Base-by-base conservation (phyloP, 2,888 invertebrate species). In the Amphiduros pacificus region DNA sequence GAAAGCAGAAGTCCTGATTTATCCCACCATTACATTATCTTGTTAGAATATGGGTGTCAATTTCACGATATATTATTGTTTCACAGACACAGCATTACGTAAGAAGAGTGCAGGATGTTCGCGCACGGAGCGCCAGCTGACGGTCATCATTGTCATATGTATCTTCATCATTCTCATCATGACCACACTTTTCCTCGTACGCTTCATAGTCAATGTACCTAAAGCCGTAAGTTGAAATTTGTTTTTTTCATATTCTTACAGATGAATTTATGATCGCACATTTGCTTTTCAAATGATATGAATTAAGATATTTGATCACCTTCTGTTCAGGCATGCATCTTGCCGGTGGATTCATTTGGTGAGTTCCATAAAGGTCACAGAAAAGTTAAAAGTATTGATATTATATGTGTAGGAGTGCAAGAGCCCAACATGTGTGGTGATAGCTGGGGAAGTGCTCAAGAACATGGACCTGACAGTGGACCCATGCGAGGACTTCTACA, bases 401-500 rank as follows among this genome's bases (percentile, higher is more conserved):
- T n/a, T n/a, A n/a, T 51, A 20, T 22, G 28, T 54, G 48, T 64
- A 76, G 74, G 50, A 55, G 9, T 78, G 77, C 54, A 55, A 58
- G 17, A 70, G 67, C 2, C 57, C 64, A 22, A 51, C 60, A 1
- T 78, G 78, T 65, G 73, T 76, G 27, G 63, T 65, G 27, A 64
- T 71, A 3, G 70, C 72, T 52, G 74, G 75, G 11, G 68, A 69
- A 40, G 74, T 78, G 26, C 55, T 74, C 9, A 54, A 65, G 54
- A 74, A 73, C 60, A 77, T 78, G 76, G 70, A 78, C 57, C 54
- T 64, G 5, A 53, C 64, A 1, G 67, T 66, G 1, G 71, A 77
- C 50, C 79, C 79, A 0, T 80, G 79, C 63, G 60, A 69, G 11
- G 72, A 80, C 58, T 80, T 80, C 66, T 78, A 78, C 65, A 55